Percentiles rank a stretch among this genome's conserved stretches.
phyloP scores from a whole-genome alignment of 2,888 invertebrate species.

The Ichneumoninae sp. region DNA sequence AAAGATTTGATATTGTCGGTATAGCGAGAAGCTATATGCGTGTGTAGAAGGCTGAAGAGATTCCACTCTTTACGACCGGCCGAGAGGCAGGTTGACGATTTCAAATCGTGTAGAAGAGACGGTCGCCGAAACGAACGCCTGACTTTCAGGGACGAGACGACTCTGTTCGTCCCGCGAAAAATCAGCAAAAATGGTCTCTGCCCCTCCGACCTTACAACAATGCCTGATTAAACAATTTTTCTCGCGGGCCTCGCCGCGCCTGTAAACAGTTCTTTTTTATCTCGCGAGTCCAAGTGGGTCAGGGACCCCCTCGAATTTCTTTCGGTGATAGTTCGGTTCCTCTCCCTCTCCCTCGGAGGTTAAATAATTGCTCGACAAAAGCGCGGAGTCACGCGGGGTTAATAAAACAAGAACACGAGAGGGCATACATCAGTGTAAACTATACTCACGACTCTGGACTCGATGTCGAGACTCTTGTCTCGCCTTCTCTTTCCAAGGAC shows the following conservation, averaged over 20 bases:
- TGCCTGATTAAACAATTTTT: neutral
- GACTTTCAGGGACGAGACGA: no score
- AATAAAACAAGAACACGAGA: slow-evolving; percentile 3
- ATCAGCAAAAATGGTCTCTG: no score
- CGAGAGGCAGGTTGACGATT: neutral
- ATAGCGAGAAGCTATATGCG: neutral
- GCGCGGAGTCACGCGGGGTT: slow-evolving; percentile 35
- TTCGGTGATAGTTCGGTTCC: slow-evolving; percentile 31
- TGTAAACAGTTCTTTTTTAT: neutral
- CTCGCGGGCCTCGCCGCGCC: neutral
- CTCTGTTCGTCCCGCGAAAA: no score
- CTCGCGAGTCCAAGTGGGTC: neutral
- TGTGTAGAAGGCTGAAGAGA: neutral
- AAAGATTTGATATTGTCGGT: neutral
- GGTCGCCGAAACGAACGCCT: no score
- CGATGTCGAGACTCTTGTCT: slow-evolving; percentile 92
- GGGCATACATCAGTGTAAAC: slow-evolving; percentile 1
- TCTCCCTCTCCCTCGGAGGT: neutral
- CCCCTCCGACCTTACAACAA: no score
- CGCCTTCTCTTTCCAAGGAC: slow-evolving; percentile 90
- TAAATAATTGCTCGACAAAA: neutral
- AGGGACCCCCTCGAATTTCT: neutral
- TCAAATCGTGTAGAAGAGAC: neutral
- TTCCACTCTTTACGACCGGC: neutral
- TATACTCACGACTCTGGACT: slow-evolving; percentile 93